Conservation (phyloP, 2,888 invertebrate genomes). For the Pegoplata infirma region DNA sequence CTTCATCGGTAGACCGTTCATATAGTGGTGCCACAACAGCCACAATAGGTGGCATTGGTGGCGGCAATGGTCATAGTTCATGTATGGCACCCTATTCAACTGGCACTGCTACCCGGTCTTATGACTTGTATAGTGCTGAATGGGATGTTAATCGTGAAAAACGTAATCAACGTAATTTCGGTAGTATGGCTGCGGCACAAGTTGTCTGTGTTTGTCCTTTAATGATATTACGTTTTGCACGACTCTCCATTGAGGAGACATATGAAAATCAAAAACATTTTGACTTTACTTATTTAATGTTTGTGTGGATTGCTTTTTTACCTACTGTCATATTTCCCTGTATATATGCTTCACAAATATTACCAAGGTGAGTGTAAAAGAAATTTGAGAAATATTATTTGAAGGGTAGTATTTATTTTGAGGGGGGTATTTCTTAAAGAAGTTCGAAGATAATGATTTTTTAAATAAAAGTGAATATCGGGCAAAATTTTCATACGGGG, state of each 20-base stretch:
- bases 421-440: too few relatives aligned
- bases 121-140: conserved; percentile 80
- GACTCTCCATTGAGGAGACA: conserved; percentile 83
- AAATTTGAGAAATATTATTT: too few relatives aligned
- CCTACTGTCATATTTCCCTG: conserved; percentile 84
- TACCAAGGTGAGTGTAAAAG: conserved; percentile 80
- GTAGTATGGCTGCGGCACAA: conserved; percentile 83
- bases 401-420: too few relatives aligned
- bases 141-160: conserved; percentile 82
- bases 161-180: conserved; percentile 83
- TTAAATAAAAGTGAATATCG: too few relatives aligned
- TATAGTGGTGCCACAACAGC: conserved; percentile 69
- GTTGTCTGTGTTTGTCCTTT: conserved; percentile 84
- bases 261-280: conserved; percentile 84
- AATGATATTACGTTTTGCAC: conserved; percentile 82
- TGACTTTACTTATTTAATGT: conserved; percentile 83
- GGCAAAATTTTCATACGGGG: too few relatives aligned
- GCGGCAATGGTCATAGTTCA: conserved; percentile 25
- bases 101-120: conserved; percentile 72
- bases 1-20: conserved; percentile 72
- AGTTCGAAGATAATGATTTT: too few relatives aligned
- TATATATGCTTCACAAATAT: conserved; percentile 83
- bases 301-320: conserved; percentile 85
- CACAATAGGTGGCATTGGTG: conserved; percentile 56
- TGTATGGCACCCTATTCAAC: conserved; percentile 62